Base-by-base conservation (phyloP, 2,113 vertebrate species). In the Cygnus buccinator region DNA sequence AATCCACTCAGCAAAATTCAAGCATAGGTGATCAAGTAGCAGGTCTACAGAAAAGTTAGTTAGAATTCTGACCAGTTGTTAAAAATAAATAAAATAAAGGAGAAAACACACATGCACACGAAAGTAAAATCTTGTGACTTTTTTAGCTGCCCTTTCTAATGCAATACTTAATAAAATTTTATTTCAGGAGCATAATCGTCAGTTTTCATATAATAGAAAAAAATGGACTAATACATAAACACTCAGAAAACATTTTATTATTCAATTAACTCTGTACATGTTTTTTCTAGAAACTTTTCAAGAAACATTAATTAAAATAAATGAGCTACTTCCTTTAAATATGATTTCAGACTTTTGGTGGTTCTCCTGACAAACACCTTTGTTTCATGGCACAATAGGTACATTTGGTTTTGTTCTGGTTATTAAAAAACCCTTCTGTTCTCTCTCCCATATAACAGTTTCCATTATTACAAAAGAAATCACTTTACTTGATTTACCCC, bases 381-480 rank as follows among this genome's bases (percentile, higher is more conserved):
- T 94, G 17, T 87, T 89, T 90, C 82, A 70, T 39, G 65, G 35
- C 39, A 87, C 9, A 82, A 79, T 33, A 33, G 8, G 61, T 43
- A 48, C 6, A 46, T 88, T 84, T 82, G 52, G 4, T 10, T 89
- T 79, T 35, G 48, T 28, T 68, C 87, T 57, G 35, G n/a, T 75
- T 96, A 28, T n/a, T 73, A 79, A 28, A 89, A 81, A 95, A 33
- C n/a, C 8, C 3, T 77, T 94, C 83, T 78, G 67, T 92, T 96
- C 55, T 58, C 14, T 80, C 35, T 10, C 10, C 43, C 78, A 68
- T 92, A 66, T 75, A 93, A 82, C 68, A 8, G 3, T 25, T 65
- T 63, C 37, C 54, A 73, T 91, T 92, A 90, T n/a, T 63, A 87
- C 25, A 87, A 75, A 92, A 92, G 8, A 89, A 95, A 85, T 91